Percentiles rank a stretch among this genome's conserved stretches.
phyloP scores from a whole-genome alignment of 2,888 invertebrate species.

The Caenorhabditis doughertyi region DNA sequence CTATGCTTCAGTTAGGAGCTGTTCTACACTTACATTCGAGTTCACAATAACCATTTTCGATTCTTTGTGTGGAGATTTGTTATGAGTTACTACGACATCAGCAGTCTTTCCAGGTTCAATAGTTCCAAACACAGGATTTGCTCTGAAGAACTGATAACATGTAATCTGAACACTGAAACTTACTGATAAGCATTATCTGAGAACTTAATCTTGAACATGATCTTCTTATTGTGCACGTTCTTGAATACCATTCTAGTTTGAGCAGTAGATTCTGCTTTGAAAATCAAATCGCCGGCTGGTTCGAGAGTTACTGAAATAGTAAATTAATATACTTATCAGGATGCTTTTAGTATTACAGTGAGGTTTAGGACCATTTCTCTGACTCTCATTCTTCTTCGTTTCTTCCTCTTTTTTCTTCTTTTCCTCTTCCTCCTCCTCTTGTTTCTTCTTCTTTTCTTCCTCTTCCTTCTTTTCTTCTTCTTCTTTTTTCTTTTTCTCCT shows the following conservation, averaged over 20 bases:
- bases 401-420: conserved; percentile 28
- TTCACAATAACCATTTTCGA: conserved; percentile 42
- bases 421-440: conserved; percentile 3
- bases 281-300: conserved; percentile 14
- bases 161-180: background rate
- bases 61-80: conserved; percentile 40
- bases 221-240: conserved; percentile 38
- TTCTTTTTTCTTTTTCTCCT: conserved; percentile 20
- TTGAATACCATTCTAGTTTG: conserved; percentile 23
- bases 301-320: conserved; percentile 31
- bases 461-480: conserved; percentile 11
- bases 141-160: conserved; percentile 21
- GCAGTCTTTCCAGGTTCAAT: conserved; percentile 50
- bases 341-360: conserved; percentile 16
- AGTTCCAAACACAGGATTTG: conserved; percentile 45
- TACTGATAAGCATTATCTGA: conserved; percentile 47
- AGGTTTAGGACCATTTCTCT: conserved; percentile 11
- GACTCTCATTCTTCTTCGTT: conserved; percentile 9
- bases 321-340: too few species aligned
- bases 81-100: conserved; percentile 35
- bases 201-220: conserved; percentile 52
- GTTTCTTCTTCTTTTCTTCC: conserved; percentile 2
- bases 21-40: conserved; percentile 6
- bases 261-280: conserved; percentile 8
- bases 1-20: too few species aligned